These are phyloP conservation scores for Latheticus oryzae DNA, from an alignment of 2,888 invertebrate species.

Conservation along the genomic window DNA sequence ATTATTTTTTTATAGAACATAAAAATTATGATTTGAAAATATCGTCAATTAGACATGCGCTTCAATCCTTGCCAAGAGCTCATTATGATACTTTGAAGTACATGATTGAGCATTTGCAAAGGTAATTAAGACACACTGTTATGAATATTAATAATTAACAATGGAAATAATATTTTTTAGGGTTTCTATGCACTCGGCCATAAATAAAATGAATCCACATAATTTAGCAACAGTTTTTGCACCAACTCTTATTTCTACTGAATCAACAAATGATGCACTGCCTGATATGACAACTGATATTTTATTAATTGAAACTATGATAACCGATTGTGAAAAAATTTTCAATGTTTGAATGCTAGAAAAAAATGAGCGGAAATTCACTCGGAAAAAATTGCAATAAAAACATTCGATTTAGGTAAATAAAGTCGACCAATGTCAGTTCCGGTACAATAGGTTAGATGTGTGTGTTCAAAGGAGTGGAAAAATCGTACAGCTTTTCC, in stretches of 20 bases:
- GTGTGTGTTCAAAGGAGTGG: no score
- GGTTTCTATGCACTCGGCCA: slow-evolving; percentile 80
- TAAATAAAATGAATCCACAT: slow-evolving; percentile 93
- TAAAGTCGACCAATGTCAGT: no score
- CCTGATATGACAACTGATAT: slow-evolving; percentile 81
- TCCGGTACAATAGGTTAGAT: no score
- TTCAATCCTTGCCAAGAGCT: slow-evolving; percentile 79
- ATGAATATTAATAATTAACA: neutral
- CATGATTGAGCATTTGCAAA: slow-evolving; percentile 84
- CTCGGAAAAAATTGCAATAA: no score
- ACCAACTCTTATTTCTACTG: slow-evolving; percentile 84
- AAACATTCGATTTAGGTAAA: no score
- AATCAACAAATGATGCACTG: slow-evolving; percentile 73
- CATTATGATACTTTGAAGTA: slow-evolving; percentile 89
- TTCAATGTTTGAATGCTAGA: slow-evolving; percentile 55
- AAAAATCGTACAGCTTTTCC: no score
- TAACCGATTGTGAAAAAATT: slow-evolving; percentile 73
- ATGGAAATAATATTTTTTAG: slow-evolving; percentile 64
- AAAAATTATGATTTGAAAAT: slow-evolving; percentile 72
- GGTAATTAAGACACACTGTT: slow-evolving; percentile 66
- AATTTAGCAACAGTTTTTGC: slow-evolving; percentile 95
- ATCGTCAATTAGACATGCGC: slow-evolving; percentile 72
- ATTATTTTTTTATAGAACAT: slow-evolving; percentile 66
- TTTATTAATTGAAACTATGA: slow-evolving; percentile 80
- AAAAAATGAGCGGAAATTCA: no score